Evolutionary conservation across 1,140 invertebrate species (phyloP).

Genomic region (Drosophila arizonae): DNA sequence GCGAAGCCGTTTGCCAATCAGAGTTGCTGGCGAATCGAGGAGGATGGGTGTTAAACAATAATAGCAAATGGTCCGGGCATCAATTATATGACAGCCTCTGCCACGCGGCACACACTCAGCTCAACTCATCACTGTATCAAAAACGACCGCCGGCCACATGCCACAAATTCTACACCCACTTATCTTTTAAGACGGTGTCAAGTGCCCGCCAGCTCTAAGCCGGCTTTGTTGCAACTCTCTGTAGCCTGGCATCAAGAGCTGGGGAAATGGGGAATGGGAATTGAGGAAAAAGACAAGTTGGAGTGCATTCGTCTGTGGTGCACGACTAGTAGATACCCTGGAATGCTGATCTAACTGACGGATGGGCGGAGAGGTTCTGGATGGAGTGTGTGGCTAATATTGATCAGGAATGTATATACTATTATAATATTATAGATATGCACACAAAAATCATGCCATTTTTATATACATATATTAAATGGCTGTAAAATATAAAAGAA

Average conservation of each 20-base stretch:
- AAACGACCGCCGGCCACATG: slow-evolving; percentile 70
- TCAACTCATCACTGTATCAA: slow-evolving; percentile 15
- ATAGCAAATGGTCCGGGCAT: slow-evolving; percentile 74
- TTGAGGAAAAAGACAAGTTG: too few species aligned
- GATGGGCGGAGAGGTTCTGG: too few species aligned
- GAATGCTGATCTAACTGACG: too few species aligned
- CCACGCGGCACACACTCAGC: slow-evolving; percentile 24
- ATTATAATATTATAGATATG: too few species aligned
- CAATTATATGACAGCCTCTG: slow-evolving; percentile 73
- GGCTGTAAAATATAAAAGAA: too few species aligned
- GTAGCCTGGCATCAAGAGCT: slow-evolving; percentile 46
- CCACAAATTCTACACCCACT: slow-evolving; percentile 77
- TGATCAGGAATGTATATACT: too few species aligned
- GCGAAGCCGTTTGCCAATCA: slow-evolving; percentile 49
- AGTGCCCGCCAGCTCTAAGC: slow-evolving; percentile 60
- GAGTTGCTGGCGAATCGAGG: not conserved
- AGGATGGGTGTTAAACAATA: slow-evolving; percentile 66
- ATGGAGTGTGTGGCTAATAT: too few species aligned
- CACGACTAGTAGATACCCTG: too few species aligned
- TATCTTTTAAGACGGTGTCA: slow-evolving; percentile 77
- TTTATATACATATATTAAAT: too few species aligned
- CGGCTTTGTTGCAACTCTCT: slow-evolving; percentile 70
- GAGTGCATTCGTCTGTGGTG: too few species aligned
- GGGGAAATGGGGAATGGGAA: not conserved
- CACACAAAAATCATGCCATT: too few species aligned